phyloP scores from a whole-genome alignment of 2,888 invertebrate genomes.

The Halocaridina rubra region DNA sequence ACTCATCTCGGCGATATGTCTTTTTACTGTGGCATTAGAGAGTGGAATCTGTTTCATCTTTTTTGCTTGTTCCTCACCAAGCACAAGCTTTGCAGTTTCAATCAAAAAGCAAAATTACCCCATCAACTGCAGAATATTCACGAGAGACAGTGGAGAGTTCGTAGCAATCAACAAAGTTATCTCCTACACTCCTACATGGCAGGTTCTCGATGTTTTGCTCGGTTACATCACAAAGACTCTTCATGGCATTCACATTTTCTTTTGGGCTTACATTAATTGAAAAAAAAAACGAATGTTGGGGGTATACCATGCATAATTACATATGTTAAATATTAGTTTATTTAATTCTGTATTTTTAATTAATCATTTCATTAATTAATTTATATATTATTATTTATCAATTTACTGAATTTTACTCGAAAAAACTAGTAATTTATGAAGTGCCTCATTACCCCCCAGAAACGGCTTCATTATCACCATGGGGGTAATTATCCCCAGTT shows the following conservation, averaged over 20 bases:
- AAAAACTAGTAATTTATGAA: neutral
- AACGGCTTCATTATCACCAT: too few species aligned
- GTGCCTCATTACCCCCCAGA: neutral
- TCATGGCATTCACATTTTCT: neutral
- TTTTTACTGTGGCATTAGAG: neutral
- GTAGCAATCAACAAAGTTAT: neutral
- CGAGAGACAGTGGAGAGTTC: neutral
- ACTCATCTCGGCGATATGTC: neutral
- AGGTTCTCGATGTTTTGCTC: neutral
- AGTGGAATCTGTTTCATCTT: neutral
- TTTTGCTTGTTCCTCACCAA: neutral
- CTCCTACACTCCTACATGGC: too few species aligned
- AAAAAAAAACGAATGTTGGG: too few species aligned
- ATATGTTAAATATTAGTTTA: too few species aligned
- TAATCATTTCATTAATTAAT: too few species aligned
- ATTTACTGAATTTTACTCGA: neutral
- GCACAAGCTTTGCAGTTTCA: neutral
- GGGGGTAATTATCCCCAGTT: too few species aligned
- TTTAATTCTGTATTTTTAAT: too few species aligned
- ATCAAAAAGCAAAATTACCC: neutral
- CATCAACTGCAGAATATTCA: neutral
- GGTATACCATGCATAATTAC: too few species aligned
- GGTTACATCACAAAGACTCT: too few species aligned
- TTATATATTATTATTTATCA: neutral
- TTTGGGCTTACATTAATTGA: too few species aligned